These are phyloP conservation scores for Torymus auratus DNA, from an alignment of 2,888 invertebrate genomes.

Conservation along the genomic window DNA sequence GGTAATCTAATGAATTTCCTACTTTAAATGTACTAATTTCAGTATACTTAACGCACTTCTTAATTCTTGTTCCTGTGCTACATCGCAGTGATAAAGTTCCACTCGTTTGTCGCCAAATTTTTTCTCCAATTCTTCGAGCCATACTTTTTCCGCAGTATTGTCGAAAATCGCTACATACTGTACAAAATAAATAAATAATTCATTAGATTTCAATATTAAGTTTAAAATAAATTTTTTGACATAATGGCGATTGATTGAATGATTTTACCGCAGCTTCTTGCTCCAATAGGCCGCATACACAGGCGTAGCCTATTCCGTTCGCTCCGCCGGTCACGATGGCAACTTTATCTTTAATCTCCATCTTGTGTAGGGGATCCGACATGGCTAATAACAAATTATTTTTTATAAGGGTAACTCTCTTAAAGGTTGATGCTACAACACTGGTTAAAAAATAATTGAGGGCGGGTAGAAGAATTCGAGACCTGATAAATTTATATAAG, in stretches of 20 bases:
- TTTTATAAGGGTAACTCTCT: too few species aligned
- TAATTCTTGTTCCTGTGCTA: slow-evolving; percentile 28
- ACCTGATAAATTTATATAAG: slow-evolving; percentile 11
- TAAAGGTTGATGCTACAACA: too few species aligned
- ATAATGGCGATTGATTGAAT: too few species aligned
- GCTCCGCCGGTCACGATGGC: slow-evolving; percentile 40
- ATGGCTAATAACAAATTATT: not conserved
- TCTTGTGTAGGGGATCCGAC: not conserved
- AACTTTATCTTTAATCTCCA: slow-evolving; percentile 35
- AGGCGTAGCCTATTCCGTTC: slow-evolving; percentile 31
- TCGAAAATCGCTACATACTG: slow-evolving; percentile 45
- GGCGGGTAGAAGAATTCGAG: not conserved
- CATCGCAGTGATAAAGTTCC: slow-evolving; percentile 39
- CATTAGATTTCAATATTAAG: too few species aligned
- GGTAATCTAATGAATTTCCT: not conserved
- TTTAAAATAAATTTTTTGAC: too few species aligned
- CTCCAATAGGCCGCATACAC: slow-evolving; percentile 16
- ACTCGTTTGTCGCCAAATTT: slow-evolving; percentile 11
- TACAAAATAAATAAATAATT: not conserved
- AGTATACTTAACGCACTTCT: slow-evolving; percentile 21
- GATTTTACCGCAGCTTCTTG: slow-evolving; percentile 15
- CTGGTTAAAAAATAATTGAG: slow-evolving; percentile 1
- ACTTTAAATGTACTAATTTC: not conserved
- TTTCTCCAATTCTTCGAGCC: slow-evolving; percentile 15
- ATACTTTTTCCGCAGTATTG: not conserved